Evolutionary conservation across 2,113 vertebrate genomes (phyloP).

Genomic region (Vicugna pacos): DNA sequence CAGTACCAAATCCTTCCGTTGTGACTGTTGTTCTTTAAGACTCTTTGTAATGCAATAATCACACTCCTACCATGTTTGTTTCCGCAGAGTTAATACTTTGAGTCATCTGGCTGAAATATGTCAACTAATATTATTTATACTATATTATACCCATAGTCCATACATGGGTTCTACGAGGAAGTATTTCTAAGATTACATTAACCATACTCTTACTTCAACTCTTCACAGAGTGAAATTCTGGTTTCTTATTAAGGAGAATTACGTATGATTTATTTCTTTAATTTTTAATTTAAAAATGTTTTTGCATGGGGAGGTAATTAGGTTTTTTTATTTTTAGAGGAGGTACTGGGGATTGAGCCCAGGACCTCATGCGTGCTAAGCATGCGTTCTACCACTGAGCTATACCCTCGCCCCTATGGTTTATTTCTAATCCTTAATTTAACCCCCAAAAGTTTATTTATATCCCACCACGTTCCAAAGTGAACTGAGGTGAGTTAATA

Average conservation of each 20-base stretch:
- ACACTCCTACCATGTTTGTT: background rate
- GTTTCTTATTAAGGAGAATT: slow-evolving; percentile 39
- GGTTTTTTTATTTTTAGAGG: too few relatives aligned
- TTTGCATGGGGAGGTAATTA: too few relatives aligned
- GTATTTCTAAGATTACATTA: slow-evolving; percentile 14
- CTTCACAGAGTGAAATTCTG: background rate
- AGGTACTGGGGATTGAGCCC: too few relatives aligned
- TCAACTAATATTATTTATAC: background rate
- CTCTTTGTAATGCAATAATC: background rate
- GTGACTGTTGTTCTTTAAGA: background rate
- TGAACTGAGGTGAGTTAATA: background rate
- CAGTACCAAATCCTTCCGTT: background rate
- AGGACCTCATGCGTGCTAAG: too few relatives aligned
- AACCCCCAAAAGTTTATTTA: background rate
- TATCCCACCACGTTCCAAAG: background rate
- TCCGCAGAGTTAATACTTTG: slow-evolving; percentile 19
- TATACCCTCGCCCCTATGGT: too few relatives aligned
- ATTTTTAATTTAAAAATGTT: too few relatives aligned
- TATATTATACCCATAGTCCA: background rate
- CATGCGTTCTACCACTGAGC: too few relatives aligned
- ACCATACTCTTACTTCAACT: background rate
- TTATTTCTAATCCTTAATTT: slow-evolving; percentile 2
- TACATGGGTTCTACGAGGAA: background rate
- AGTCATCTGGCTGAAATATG: background rate
- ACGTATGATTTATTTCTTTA: background rate